phyloP scores from a whole-genome alignment of 2,113 vertebrate genomes.

The Pelmatolapia mariae region DNA sequence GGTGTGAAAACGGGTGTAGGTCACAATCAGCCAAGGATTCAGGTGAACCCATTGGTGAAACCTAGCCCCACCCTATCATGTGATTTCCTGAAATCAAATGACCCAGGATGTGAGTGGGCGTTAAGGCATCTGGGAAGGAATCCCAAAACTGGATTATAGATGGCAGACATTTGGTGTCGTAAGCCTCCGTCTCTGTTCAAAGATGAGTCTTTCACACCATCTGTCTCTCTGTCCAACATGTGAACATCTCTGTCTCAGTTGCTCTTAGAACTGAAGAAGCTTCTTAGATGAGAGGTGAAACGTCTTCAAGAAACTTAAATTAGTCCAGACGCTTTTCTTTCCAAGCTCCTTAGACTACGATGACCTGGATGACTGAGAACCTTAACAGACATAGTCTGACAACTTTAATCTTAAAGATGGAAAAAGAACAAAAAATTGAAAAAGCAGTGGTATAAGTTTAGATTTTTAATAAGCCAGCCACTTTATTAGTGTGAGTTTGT shows the following conservation, averaged over 20 bases:
- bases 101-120: fast-evolving
- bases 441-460: fast-evolving
- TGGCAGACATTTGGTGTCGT: background rate
- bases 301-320: background rate
- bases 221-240: background rate
- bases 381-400: background rate
- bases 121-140: fast-evolving
- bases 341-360: background rate
- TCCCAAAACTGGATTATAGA: background rate
- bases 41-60: background rate
- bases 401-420: background rate
- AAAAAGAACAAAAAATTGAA: fast-evolving
- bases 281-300: background rate
- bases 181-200: background rate
- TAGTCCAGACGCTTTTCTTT: fast-evolving
- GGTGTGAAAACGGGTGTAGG: fast-evolving
- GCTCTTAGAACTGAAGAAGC: background rate
- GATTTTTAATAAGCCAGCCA: background rate
- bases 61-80: background rate
- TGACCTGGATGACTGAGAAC: fast-evolving
- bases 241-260: background rate
- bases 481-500: background rate
- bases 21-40: fast-evolving
- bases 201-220: background rate
- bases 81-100: background rate